A percentile compares a stretch with the other conserved stretches of the same genome.
phyloP scores from a whole-genome alignment of 37 sponge, comb jelly and placozoan species.

The Diacarnus erythraeanus region DNA sequence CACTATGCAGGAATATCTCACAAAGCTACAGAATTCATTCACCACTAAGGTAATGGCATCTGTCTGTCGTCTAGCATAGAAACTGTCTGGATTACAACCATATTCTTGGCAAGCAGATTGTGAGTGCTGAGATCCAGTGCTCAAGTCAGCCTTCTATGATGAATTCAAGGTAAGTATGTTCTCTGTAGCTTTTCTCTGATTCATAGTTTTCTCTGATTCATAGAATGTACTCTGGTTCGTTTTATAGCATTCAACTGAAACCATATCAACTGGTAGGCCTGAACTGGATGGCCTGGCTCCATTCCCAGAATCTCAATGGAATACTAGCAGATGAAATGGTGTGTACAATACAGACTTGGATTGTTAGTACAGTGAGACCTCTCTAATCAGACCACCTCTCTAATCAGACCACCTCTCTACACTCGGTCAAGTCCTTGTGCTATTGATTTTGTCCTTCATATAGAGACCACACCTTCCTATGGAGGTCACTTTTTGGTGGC shows the following conservation, averaged over 20 bases:
- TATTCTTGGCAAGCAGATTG: background rate
- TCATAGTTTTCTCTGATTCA: background rate
- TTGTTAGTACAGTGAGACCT: background rate
- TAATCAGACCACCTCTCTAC: too few species aligned
- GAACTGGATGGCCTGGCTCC: slow-evolving; percentile 51
- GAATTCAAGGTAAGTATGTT: background rate
- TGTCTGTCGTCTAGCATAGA: too few species aligned
- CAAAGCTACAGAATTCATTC: background rate
- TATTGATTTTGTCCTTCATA: too few species aligned
- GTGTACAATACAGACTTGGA: background rate
- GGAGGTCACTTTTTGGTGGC: background rate
- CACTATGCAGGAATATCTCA: slow-evolving; percentile 13
- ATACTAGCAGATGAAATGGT: slow-evolving; percentile 75
- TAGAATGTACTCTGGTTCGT: background rate
- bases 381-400: background rate
- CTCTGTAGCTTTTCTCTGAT: background rate
- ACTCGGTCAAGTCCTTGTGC: too few species aligned
- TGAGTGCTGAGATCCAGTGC: slow-evolving; percentile 7
- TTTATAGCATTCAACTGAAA: slow-evolving; percentile 18
- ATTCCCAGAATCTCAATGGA: slow-evolving; percentile 54
- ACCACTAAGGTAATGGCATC: background rate
- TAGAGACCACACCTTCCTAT: too few species aligned
- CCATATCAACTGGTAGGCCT: slow-evolving; percentile 54
- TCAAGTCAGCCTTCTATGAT: slow-evolving; percentile 8
- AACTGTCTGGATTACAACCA: too few species aligned